Base-by-base conservation (phyloP, 2,797 vertebrate genomes). In the Halcyon smyrnensis region DNA sequence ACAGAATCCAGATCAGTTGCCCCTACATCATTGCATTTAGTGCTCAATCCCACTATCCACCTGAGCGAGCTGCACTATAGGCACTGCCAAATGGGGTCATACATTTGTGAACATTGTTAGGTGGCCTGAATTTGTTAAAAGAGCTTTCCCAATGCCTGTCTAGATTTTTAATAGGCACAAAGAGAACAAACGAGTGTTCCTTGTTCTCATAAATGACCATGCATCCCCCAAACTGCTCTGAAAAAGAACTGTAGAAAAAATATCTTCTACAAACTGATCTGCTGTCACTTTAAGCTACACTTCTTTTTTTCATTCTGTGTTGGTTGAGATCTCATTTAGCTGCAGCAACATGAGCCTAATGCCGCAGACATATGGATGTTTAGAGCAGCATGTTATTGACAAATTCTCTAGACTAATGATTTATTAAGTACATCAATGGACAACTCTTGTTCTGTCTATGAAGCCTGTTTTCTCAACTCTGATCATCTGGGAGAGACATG, bases 341-440 rank as follows among this genome's bases (percentile, higher is more conserved):
- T 97, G 96, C 96, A 95, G 67, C 90, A 91, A 87, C 96, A 95
- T 89, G 84, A 97, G 83, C 13, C 19, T 84, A 95, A 90, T 90
- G 79, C 94, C 5, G 28, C 68, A 95, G 95, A 91, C 96, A 93
- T 85, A 91, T 94, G 95, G 95, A 90, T 95, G 54, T 94, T 95
- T 94, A 96, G 95, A 95, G 85, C 95, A 97, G 84, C 63, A 77
- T 89, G 91, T 84, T 98, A 98, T 98, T 97, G 97, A 98, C 96
- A 97, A 96, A 97, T 96, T 97, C 93, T 97, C 90, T 87, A 90
- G 95, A 93, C 95, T 96, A 94, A 91, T 97, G 97, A 98, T 97
- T 98, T 98, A 98, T 97, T 97, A 97, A 91, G 93, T 96, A 97
- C 93, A 95, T 97, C 95, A 96, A 82, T 95, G 95, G 94, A 69